A percentile compares a stretch with the other conserved stretches of the same genome.
Conservation (phyloP, 2,797 vertebrate genomes). For the Peromyscus attwateri region DNA sequence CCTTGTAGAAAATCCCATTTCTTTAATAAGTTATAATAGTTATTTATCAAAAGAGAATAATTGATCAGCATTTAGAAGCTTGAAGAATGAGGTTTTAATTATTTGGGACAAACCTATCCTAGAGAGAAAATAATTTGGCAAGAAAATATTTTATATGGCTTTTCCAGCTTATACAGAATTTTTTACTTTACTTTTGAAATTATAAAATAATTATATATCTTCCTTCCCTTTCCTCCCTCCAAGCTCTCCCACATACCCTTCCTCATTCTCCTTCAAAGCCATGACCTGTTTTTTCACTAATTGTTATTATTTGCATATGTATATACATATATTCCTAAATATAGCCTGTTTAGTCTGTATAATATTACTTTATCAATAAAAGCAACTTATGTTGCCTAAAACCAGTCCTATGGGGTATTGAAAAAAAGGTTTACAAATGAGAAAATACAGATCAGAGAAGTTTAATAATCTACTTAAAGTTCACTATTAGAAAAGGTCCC, state of each 20-base stretch:
- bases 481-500: neutral
- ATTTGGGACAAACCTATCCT: neutral
- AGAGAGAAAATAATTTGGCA: slow-evolving; percentile 26
- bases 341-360: neutral
- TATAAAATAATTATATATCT: neutral
- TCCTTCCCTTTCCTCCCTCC: neutral
- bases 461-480: neutral
- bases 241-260: neutral
- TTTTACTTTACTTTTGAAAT: neutral
- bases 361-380: neutral
- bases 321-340: neutral
- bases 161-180: slow-evolving; percentile 23
- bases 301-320: neutral
- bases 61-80: neutral
- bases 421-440: neutral
- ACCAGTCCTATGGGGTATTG: neutral
- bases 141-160: neutral
- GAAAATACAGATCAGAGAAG: neutral
- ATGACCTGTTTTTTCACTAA: neutral
- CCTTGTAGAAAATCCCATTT: neutral
- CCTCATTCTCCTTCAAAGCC: neutral
- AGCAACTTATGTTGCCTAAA: neutral
- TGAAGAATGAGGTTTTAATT: neutral
- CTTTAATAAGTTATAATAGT: neutral
- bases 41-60: slow-evolving; percentile 5